A percentile compares a stretch with the other conserved stretches of the same genome.
Evolutionary conservation across 2,888 invertebrate genomes (phyloP).

Genomic region (Pharmacophagus antenor): DNA sequence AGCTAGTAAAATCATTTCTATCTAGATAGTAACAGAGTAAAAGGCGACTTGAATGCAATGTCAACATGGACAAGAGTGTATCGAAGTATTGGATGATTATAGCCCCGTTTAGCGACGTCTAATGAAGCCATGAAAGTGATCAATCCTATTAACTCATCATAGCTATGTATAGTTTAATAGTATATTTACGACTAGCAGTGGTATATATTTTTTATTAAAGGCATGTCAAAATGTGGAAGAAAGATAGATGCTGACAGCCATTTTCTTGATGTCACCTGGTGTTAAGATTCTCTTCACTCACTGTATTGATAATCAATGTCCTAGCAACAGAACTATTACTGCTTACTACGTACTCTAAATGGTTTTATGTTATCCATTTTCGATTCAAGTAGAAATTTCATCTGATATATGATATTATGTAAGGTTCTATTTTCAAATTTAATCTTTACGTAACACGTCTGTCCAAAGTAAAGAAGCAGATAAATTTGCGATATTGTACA

Average conservation of each 20-base stretch:
- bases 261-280: background rate
- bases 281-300: background rate
- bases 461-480: constrained; percentile 2
- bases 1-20: too few species aligned
- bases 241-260: too few species aligned
- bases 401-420: background rate
- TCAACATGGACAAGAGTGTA: constrained; percentile 8
- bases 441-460: constrained; percentile 2
- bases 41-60: too few species aligned
- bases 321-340: background rate
- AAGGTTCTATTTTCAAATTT: constrained; percentile 8
- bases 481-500: constrained; percentile 36
- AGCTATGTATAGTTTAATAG: constrained; percentile 43
- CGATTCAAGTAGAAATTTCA: background rate
- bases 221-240: background rate
- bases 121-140: constrained; percentile 66
- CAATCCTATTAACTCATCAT: constrained; percentile 67
- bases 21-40: too few species aligned
- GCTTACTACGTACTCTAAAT: background rate
- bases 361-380: background rate
- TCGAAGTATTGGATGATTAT: constrained; percentile 44
- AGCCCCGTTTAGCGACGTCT: constrained; percentile 67
- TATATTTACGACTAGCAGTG: background rate
- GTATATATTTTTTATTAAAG: background rate
- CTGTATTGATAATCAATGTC: background rate